A percentile compares a stretch with the other conserved stretches of the same genome.
Conservation (phyloP, 2,888 invertebrate species). For the Chironomus tentans region DNA sequence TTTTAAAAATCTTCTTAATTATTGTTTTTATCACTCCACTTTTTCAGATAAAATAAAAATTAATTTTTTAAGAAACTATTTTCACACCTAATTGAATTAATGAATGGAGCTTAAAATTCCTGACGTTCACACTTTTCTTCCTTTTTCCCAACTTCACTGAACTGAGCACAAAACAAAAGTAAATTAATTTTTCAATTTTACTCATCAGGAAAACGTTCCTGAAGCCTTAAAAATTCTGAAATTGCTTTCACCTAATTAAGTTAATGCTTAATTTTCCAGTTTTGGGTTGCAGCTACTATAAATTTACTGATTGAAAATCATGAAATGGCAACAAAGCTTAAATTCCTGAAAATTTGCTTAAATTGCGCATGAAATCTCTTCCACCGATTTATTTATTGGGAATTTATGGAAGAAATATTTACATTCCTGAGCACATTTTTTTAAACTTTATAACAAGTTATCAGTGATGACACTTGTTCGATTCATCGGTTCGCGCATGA, state of each 20-base stretch:
- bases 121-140: neutral
- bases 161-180: neutral
- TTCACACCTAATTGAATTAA: constrained; percentile 3
- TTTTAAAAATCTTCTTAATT: too few relatives aligned
- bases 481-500: neutral
- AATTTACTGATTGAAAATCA: neutral
- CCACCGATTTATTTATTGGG: neutral
- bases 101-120: neutral
- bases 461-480: neutral
- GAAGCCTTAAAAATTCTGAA: neutral
- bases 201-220: neutral
- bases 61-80: neutral
- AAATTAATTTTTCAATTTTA: neutral
- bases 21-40: too few relatives aligned
- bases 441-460: neutral
- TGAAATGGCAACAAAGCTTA: neutral
- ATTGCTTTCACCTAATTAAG: neutral
- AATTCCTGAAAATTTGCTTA: neutral
- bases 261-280: neutral
- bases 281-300: neutral
- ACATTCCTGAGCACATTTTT: neutral
- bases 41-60: too few relatives aligned
- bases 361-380: neutral
- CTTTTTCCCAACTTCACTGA: constrained; percentile 6
- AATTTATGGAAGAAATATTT: neutral